Evolutionary conservation across 2,888 invertebrate genomes (phyloP).

Genomic region (Octodonta nipae): DNA sequence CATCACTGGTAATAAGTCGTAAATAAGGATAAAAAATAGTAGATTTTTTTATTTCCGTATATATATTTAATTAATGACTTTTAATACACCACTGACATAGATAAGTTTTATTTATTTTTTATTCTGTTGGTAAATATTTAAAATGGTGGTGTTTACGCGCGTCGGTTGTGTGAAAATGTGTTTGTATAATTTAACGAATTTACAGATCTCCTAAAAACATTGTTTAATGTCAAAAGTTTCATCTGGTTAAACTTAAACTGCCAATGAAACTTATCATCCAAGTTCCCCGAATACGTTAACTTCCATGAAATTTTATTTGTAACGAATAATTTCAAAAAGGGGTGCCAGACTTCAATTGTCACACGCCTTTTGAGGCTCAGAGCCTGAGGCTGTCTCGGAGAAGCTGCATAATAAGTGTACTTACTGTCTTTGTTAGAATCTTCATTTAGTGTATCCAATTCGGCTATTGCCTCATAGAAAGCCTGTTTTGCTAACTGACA

Average conservation of each 20-base stretch:
- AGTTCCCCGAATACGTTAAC: constrained; percentile 39
- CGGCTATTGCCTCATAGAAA: constrained; percentile 99
- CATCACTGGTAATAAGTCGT: no score
- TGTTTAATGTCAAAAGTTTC: constrained; percentile 39
- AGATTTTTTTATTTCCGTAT: no score
- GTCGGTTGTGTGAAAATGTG: constrained; percentile 35
- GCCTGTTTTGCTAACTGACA: constrained; percentile 94
- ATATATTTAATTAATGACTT: no score
- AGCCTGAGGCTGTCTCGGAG: constrained; percentile 90
- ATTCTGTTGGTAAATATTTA: no score
- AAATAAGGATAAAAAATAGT: no score
- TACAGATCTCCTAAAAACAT: constrained; percentile 39
- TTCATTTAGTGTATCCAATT: constrained; percentile 98
- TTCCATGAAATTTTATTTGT: constrained; percentile 39
- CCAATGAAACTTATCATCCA: constrained; percentile 38
- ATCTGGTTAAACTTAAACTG: constrained; percentile 34
- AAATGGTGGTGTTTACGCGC: no score
- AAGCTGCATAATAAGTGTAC: constrained; percentile 99
- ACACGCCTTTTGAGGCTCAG: constrained; percentile 87
- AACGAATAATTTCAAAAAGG: constrained; percentile 38
- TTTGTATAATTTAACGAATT: constrained; percentile 35
- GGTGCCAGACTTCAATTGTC: constrained; percentile 53
- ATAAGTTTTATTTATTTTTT: no score
- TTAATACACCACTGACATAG: no score
- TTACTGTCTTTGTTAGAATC: constrained; percentile 99